Percentiles rank a stretch among this genome's conserved stretches.
phyloP scores from a whole-genome alignment of 2,888 invertebrate genomes.

The Tiliacea citrago region DNA sequence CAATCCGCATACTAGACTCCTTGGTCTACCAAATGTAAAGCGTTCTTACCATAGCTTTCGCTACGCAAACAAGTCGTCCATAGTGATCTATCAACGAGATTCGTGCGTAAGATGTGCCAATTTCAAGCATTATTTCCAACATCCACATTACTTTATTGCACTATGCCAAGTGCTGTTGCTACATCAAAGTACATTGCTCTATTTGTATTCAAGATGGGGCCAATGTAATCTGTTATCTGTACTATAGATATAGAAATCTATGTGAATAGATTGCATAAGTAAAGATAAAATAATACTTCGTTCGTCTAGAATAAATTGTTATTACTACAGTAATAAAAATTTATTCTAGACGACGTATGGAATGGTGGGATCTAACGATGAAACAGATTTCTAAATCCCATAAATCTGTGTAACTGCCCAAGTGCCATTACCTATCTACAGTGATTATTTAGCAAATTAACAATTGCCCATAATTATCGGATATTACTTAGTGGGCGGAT shows the following conservation, averaged over 20 bases:
- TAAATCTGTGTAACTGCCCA: conserved; percentile 24
- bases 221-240: conserved; percentile 4
- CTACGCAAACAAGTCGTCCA: conserved; percentile 36
- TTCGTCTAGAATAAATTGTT: background rate
- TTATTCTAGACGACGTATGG: no score
- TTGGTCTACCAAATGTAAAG: background rate
- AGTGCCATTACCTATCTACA: conserved; percentile 17
- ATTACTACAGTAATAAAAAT: background rate
- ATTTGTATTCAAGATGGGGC: conserved; percentile 21
- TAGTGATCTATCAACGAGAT: conserved; percentile 12
- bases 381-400: background rate
- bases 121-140: conserved; percentile 33
- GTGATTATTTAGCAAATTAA: conserved; percentile 44
- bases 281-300: background rate
- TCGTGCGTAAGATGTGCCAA: conserved; percentile 39
- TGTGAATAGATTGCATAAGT: conserved; percentile 7
- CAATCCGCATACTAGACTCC: conserved; percentile 1
- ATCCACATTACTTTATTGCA: conserved; percentile 32
- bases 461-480: conserved; percentile 14
- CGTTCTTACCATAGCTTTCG: conserved; percentile 1
- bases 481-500: conserved; percentile 31
- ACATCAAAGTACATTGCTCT: conserved; percentile 39
- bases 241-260: background rate
- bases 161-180: conserved; percentile 35
- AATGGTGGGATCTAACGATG: background rate